Evolutionary conservation across 64 coral and sea anemone genomes (phyloP).

Genomic region (Trachythela sp.): DNA sequence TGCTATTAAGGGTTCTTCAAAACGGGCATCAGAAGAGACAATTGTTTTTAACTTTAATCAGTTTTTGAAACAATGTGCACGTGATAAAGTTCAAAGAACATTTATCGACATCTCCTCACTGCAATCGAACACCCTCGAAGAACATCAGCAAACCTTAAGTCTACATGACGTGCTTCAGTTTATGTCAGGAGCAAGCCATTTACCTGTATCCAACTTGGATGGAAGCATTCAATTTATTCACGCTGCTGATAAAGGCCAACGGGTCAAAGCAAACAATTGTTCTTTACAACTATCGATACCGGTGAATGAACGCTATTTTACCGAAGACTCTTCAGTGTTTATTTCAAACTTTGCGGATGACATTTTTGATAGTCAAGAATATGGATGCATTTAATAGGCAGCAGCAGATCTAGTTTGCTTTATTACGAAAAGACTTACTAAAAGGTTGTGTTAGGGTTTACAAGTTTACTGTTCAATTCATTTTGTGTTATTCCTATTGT

Average conservation of each 20-base stretch:
- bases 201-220: background rate
- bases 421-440: no score
- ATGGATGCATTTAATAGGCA: background rate
- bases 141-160: background rate
- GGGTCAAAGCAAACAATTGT: background rate
- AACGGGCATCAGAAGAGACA: slow-evolving; percentile 15
- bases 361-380: background rate
- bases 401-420: background rate
- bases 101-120: slow-evolving; percentile 12
- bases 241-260: background rate
- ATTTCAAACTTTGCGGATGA: background rate
- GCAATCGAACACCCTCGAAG: background rate
- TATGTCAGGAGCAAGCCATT: slow-evolving; percentile 9
- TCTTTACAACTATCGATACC: background rate
- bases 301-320: background rate
- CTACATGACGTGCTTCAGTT: slow-evolving; percentile 27
- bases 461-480: no score
- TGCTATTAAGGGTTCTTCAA: background rate
- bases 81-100: slow-evolving; percentile 6
- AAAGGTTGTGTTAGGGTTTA: no score
- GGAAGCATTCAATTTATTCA: background rate
- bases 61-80: slow-evolving; percentile 18
- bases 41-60: slow-evolving; percentile 40
- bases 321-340: background rate
- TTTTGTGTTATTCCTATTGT: no score